These are phyloP conservation scores for Notolabrus celidotus DNA, from an alignment of 2,797 vertebrate species.

Conservation along the genomic window DNA sequence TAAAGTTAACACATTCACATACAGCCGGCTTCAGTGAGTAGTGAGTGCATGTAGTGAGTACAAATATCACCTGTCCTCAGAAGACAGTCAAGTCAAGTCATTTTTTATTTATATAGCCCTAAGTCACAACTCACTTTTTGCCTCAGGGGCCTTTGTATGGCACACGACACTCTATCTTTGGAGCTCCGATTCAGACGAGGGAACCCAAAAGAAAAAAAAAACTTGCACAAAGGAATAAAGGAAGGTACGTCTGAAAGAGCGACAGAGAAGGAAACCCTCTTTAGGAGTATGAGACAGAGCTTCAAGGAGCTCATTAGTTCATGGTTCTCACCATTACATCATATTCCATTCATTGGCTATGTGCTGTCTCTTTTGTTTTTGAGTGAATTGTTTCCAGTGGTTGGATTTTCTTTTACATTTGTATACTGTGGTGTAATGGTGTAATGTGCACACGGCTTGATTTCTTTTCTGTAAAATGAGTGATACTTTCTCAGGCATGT, in stretches of 20 bases:
- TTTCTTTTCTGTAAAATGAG: background rate
- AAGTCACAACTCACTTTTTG: background rate
- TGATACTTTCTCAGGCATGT: no score
- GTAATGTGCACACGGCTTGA: background rate
- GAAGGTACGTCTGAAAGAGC: background rate
- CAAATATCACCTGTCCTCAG: background rate
- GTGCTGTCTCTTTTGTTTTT: no score
- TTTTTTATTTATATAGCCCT: constrained; percentile 1
- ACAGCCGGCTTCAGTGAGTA: background rate
- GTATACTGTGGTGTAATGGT: no score
- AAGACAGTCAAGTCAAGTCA: background rate
- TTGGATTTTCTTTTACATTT: background rate
- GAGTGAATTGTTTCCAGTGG: background rate
- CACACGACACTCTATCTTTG: background rate
- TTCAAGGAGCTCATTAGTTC: background rate
- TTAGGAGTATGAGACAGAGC: background rate
- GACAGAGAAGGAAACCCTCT: background rate
- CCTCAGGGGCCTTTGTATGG: background rate
- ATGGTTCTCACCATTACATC: background rate
- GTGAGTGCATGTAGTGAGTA: background rate
- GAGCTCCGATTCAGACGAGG: background rate
- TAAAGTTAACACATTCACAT: background rate
- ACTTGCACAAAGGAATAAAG: background rate
- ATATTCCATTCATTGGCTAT: background rate
- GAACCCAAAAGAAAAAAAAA: background rate